These are phyloP conservation scores for Oligia latruncula DNA, from an alignment of 2,888 invertebrate genomes.

Conservation along the genomic window DNA sequence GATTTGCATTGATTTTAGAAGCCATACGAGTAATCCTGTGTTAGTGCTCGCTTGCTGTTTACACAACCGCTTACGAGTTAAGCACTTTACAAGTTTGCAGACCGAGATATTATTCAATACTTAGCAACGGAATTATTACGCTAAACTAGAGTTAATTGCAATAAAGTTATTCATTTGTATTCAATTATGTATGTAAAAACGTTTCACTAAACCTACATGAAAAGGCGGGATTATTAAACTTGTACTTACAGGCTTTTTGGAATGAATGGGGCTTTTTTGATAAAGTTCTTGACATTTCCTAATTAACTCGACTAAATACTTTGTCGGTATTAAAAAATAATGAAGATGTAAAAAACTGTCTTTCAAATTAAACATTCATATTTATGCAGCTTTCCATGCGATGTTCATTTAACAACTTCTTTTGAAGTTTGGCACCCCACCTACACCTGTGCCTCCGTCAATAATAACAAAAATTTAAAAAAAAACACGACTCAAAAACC, in stretches of 20 bases:
- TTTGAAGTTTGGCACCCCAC: conserved; percentile 59
- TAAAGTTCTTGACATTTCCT: conserved; percentile 16
- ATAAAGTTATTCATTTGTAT: conserved; percentile 1
- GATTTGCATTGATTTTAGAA: conserved; percentile 88
- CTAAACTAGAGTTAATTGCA: conserved; percentile 11
- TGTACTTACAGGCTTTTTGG: neutral
- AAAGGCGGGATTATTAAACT: neutral
- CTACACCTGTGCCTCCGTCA: conserved; percentile 61
- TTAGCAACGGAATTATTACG: conserved; percentile 39
- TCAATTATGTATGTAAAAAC: neutral
- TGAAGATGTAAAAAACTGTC: conserved; percentile 15
- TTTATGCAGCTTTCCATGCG: conserved; percentile 36
- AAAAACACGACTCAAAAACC: conserved; percentile 65
- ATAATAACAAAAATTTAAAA: conserved; percentile 59
- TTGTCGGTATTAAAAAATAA: conserved; percentile 29
- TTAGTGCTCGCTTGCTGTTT: conserved; percentile 85
- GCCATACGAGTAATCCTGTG: conserved; percentile 84
- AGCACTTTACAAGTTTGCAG: conserved; percentile 82
- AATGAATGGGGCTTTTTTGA: conserved; percentile 7
- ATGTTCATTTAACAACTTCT: conserved; percentile 61
- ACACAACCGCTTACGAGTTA: conserved; percentile 88
- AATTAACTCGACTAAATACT: conserved; percentile 23
- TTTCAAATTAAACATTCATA: conserved; percentile 38
- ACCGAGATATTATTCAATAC: conserved; percentile 55
- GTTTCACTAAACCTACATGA: neutral